Evolutionary conservation across 2,888 invertebrate genomes (phyloP).

Genomic region (Dynastes hyllus): DNA sequence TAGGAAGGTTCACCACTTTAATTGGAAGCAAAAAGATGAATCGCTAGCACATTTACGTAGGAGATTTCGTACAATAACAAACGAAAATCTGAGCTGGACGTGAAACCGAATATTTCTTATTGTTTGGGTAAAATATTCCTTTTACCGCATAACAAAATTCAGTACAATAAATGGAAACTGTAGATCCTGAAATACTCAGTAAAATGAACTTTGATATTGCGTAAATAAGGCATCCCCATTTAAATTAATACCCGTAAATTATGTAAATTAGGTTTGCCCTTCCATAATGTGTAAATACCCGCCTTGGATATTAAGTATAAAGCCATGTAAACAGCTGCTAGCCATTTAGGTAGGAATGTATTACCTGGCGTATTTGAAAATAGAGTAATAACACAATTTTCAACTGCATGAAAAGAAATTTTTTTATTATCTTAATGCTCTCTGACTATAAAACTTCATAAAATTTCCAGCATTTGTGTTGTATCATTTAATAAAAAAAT

Average conservation of each 20-base stretch:
- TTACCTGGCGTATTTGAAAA: neutral
- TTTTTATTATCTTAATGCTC: neutral
- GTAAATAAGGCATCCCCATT: neutral
- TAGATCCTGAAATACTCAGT: neutral
- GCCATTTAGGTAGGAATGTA: constrained; percentile 1
- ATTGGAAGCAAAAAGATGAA: too few relatives aligned
- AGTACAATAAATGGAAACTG: neutral
- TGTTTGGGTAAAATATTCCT: too few relatives aligned
- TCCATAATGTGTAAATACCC: neutral
- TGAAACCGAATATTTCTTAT: too few relatives aligned
- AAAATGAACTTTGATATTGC: neutral
- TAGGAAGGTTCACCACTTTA: too few relatives aligned
- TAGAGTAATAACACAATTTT: constrained; percentile 1
- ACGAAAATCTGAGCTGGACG: too few relatives aligned
- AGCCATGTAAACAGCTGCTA: constrained; percentile 8
- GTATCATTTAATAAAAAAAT: too few relatives aligned
- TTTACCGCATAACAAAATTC: too few relatives aligned
- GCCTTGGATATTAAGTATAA: constrained; percentile 1
- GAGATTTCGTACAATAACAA: too few relatives aligned
- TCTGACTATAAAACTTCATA: too few relatives aligned
- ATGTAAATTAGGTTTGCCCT: constrained; percentile 16
- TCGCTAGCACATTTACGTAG: too few relatives aligned
- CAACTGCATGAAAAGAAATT: neutral
- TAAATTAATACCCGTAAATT: neutral
- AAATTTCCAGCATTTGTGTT: too few relatives aligned